These are phyloP conservation scores for Aphidius ervi DNA, from an alignment of 1,140 invertebrate species.

Conservation along the genomic window DNA sequence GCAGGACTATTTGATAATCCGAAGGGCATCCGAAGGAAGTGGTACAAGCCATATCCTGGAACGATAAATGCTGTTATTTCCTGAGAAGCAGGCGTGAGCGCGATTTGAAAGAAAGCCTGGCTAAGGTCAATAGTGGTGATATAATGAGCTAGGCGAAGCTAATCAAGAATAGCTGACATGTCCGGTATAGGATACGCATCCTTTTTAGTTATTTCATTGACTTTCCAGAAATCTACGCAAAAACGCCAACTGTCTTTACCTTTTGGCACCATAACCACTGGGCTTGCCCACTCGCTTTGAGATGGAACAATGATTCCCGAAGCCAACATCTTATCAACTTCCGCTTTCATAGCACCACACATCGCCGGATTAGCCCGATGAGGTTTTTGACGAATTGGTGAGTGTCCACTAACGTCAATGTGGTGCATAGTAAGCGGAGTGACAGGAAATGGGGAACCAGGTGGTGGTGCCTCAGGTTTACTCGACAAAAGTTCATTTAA, in stretches of 20 bases:
- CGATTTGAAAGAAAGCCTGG: constrained; percentile 31
- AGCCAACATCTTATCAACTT: constrained; percentile 29
- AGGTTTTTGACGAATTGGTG: neutral
- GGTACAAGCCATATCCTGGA: too few relatives aligned
- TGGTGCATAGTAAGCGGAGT: neutral
- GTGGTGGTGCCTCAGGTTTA: neutral
- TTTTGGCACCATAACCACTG: constrained; percentile 53
- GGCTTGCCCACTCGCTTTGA: constrained; percentile 46
- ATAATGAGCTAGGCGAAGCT: constrained; percentile 7
- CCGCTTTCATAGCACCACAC: neutral
- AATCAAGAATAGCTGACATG: constrained; percentile 30
- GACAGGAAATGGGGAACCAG: neutral
- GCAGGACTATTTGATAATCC: too few relatives aligned
- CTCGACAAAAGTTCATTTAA: neutral
- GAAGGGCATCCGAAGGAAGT: too few relatives aligned
- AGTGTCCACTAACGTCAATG: neutral
- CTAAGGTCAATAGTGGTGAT: neutral
- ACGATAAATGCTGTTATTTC: too few relatives aligned
- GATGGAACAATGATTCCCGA: constrained; percentile 42
- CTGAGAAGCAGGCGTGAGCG: too few relatives aligned
- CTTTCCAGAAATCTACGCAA: neutral
- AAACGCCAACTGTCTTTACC: constrained; percentile 37
- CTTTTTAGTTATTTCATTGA: neutral
- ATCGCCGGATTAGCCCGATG: neutral
- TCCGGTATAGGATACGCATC: constrained; percentile 16